phyloP scores from a whole-genome alignment of 2,888 invertebrate genomes.

The Drepanosiphum platanoidis region DNA sequence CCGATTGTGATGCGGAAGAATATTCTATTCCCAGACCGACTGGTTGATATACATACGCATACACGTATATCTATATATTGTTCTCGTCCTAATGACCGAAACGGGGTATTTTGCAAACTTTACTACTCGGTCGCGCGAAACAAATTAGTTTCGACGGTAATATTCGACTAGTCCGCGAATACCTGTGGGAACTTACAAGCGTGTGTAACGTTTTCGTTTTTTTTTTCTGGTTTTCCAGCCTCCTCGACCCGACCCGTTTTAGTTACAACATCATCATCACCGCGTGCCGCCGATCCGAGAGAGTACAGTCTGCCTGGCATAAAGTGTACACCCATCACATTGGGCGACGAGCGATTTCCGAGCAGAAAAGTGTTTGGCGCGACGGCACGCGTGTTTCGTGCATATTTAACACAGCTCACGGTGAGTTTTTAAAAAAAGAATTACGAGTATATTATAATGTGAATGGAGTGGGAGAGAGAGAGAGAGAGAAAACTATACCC shows the following conservation, averaged over 20 bases:
- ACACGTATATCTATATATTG: background rate
- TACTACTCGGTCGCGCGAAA: background rate
- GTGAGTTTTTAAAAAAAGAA: background rate
- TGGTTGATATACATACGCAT: background rate
- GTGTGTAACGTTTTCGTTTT: background rate
- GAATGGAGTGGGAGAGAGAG: background rate
- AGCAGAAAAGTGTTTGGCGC: background rate
- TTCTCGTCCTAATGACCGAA: background rate
- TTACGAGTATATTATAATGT: background rate
- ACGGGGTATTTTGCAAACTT: background rate
- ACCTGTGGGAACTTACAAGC: no score
- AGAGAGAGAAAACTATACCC: background rate
- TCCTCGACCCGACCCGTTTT: background rate
- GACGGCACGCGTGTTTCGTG: background rate
- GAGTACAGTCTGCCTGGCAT: no score
- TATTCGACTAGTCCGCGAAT: background rate
- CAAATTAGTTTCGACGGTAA: background rate
- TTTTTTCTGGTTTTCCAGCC: no score
- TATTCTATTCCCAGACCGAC: background rate
- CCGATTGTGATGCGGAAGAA: background rate
- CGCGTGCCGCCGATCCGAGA: no score
- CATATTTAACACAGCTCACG: background rate
- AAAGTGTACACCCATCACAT: no score
- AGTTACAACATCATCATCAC: background rate
- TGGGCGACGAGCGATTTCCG: background rate